phyloP scores from a whole-genome alignment of 2,888 invertebrate genomes.

The Drosophila tripunctata region DNA sequence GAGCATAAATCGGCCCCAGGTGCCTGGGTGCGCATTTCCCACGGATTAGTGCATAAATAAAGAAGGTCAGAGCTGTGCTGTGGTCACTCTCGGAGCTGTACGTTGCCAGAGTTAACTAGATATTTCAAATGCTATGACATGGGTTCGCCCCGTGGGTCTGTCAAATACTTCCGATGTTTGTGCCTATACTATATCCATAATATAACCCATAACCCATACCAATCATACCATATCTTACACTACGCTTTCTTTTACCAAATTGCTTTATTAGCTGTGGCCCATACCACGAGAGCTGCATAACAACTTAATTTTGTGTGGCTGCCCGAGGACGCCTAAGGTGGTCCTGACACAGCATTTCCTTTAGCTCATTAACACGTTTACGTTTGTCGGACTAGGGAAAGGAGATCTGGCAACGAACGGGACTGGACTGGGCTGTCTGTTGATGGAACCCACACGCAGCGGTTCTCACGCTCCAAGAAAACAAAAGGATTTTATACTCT shows the following conservation, averaged over 20 bases:
- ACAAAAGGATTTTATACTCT: conserved; percentile 36
- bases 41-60: conserved; percentile 79
- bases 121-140: conserved; percentile 56
- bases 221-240: neutral
- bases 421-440: neutral
- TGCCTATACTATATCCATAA: conserved; percentile 7
- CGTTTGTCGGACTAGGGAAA: neutral
- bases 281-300: conserved; percentile 42
- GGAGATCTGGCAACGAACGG: neutral
- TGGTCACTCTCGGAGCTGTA: conserved; percentile 27
- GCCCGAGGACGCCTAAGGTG: conserved; percentile 51
- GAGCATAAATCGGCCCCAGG: conserved; percentile 76
- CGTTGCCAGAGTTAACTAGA: conserved; percentile 60
- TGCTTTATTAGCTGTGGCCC: conserved; percentile 60
- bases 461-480: conserved; percentile 78
- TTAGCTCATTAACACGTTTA: conserved; percentile 80
- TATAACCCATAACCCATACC: neutral
- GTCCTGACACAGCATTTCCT: conserved; percentile 71
- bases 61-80: conserved; percentile 66
- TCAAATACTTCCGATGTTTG: conserved; percentile 29
- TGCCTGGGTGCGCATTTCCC: conserved; percentile 69
- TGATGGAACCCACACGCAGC: conserved; percentile 79
- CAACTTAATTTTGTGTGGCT: conserved; percentile 57
- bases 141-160: conserved; percentile 25
- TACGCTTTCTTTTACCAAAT: conserved; percentile 42